Conservation (phyloP, 2,113 vertebrate species). For the Strigops habroptila region DNA sequence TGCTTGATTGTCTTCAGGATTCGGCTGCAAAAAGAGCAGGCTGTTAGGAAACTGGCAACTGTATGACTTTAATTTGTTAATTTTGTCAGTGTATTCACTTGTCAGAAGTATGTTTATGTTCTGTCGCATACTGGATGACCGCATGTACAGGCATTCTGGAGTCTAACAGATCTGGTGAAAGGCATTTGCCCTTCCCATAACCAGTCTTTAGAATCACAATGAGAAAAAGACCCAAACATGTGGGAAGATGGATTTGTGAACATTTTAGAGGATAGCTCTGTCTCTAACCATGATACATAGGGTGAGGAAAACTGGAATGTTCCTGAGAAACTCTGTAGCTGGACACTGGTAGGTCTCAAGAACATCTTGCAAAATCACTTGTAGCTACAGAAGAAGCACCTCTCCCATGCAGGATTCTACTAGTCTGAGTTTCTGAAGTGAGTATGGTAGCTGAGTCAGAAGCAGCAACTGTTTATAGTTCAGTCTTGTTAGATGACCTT, state of each 20-base stretch:
- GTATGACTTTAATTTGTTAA: neutral
- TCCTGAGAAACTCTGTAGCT: neutral
- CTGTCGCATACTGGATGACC: neutral
- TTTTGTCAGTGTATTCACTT: neutral
- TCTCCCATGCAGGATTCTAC: neutral
- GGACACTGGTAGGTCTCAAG: neutral
- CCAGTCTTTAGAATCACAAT: neutral
- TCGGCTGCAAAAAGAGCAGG: neutral
- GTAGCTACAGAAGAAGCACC: neutral
- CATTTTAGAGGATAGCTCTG: neutral
- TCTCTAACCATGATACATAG: neutral
- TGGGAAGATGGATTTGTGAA: neutral
- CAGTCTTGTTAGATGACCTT: neutral
- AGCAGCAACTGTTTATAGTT: neutral
- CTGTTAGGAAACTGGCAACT: neutral
- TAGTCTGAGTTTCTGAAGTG: neutral
- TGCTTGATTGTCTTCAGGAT: neutral
- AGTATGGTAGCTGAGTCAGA: neutral
- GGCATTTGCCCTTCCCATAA: neutral
- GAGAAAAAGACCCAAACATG: neutral
- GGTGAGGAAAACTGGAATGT: neutral
- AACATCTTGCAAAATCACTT: neutral
- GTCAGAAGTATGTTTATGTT: neutral
- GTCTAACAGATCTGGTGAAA: neutral
- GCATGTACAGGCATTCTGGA: neutral